A percentile compares a stretch with the other conserved stretches of the same genome.
Evolutionary conservation across 2,797 vertebrate species (phyloP).

Genomic region (Caiman crocodilus): DNA sequence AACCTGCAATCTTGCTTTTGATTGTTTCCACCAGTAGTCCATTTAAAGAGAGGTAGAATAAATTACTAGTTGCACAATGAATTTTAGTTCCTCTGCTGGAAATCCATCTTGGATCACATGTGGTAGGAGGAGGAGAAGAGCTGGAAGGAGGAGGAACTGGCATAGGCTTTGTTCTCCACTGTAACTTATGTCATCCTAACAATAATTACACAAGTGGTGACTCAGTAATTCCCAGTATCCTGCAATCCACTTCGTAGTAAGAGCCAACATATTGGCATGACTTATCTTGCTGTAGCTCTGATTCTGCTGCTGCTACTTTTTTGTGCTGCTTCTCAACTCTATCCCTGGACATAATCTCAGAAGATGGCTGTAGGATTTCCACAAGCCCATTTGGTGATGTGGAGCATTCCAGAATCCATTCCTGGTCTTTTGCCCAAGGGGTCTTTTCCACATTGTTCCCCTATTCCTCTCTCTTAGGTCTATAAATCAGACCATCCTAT

Average conservation of each 20-base stretch:
- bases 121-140: not conserved
- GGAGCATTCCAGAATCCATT: not conserved
- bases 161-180: not conserved
- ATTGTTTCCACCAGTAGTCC: not conserved
- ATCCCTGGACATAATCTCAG: not conserved
- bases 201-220: not conserved
- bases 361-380: not conserved
- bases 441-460: constrained; percentile 36
- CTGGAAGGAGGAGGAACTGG: not conserved
- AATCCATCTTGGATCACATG: not conserved
- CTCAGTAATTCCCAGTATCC: not conserved
- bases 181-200: not conserved
- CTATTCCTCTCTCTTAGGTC: not conserved
- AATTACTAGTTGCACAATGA: not conserved
- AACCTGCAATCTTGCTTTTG: not conserved
- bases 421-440: not conserved
- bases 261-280: not conserved
- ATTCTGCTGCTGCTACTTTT: not conserved
- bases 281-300: not conserved
- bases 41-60: not conserved
- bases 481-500: not conserved
- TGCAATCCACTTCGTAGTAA: not conserved
- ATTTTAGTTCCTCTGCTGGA: not conserved
- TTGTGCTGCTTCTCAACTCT: not conserved
- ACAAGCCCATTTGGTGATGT: not conserved